Percentiles rank a stretch among this genome's conserved stretches.
Evolutionary conservation across 2,113 vertebrate species (phyloP).

Genomic region (Chaetorhynchus papuensis): DNA sequence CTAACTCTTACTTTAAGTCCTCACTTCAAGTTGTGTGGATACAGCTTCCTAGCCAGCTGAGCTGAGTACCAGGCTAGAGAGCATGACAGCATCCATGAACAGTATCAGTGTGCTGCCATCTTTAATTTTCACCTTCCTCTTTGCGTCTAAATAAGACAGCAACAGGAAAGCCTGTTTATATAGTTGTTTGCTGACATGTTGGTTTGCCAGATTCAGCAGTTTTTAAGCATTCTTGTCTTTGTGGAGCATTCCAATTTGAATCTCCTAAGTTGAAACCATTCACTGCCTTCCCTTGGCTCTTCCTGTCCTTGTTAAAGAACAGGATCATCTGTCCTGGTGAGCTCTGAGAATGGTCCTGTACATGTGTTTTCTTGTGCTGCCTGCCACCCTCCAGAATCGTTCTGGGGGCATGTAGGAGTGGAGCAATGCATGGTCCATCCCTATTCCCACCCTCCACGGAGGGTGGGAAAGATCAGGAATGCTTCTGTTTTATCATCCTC

Average conservation of each 20-base stretch:
- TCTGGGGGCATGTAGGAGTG: background rate
- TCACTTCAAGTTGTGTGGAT: background rate
- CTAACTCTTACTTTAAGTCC: background rate
- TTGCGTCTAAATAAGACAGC: conserved; percentile 9
- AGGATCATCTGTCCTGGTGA: background rate
- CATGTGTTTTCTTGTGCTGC: background rate
- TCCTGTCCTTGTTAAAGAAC: background rate
- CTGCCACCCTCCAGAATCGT: background rate
- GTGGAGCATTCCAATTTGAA: background rate
- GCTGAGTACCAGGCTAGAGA: background rate
- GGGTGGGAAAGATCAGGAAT: background rate
- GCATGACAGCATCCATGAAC: background rate
- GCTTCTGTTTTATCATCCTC: background rate
- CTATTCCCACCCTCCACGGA: background rate
- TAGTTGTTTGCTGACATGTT: background rate
- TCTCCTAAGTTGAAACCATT: background rate
- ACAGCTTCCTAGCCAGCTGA: background rate
- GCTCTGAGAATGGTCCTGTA: background rate
- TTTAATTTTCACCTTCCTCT: conserved; percentile 22
- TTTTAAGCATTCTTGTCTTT: background rate
- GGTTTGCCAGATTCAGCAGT: background rate
- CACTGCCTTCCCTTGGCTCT: background rate
- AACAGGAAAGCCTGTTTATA: background rate
- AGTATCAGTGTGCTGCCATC: conserved; percentile 15
- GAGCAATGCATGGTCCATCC: background rate